Evolutionary conservation across 2,888 invertebrate species (phyloP).

Genomic region (Agonopterix alstromeriana): DNA sequence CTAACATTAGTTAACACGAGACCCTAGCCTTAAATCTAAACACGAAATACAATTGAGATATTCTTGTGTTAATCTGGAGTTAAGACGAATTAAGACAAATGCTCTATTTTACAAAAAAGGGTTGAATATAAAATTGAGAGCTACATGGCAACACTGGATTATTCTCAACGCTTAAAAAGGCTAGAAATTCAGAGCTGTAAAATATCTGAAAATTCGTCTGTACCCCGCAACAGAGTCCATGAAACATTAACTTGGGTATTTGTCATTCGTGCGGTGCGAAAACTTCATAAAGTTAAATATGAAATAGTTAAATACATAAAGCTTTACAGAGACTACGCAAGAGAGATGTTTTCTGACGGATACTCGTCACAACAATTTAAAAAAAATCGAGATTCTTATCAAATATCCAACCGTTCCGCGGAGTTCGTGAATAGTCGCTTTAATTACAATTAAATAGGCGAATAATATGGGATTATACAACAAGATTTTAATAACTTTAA

Average conservation of each 20-base stretch:
- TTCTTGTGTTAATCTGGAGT: background rate
- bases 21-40: constrained; percentile 63
- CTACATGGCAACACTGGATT: constrained; percentile 8
- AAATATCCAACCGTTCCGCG: no score
- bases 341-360: constrained; percentile 32
- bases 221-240: constrained; percentile 13
- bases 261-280: constrained; percentile 37
- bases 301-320: constrained; percentile 36
- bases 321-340: constrained; percentile 35
- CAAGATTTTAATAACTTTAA: constrained; percentile 9
- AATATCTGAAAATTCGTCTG: constrained; percentile 11
- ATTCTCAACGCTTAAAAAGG: background rate
- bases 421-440: no score
- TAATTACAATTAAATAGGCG: no score
- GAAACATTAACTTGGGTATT: constrained; percentile 43
- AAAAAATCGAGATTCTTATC: constrained; percentile 4
- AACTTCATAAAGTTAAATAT: constrained; percentile 38
- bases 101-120: background rate
- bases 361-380: constrained; percentile 13
- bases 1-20: constrained; percentile 72
- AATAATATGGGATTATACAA: no score
- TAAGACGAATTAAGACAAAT: background rate
- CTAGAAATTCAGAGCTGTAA: background rate
- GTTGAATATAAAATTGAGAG: background rate
- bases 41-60: constrained; percentile 48